Conservation (phyloP, 2,888 invertebrate species). For the Hedya salicella region DNA sequence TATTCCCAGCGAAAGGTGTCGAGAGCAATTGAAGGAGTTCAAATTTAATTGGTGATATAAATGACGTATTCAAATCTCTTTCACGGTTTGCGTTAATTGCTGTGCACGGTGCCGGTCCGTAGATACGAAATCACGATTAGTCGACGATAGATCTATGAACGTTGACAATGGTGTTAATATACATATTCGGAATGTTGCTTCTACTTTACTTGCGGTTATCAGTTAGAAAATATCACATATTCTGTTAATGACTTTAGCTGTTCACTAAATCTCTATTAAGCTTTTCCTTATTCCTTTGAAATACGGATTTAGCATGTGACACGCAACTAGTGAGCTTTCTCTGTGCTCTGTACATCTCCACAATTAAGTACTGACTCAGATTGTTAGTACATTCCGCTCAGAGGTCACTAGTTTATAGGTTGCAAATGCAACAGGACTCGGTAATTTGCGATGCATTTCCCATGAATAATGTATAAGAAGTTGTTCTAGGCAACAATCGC, state of each 20-base stretch:
- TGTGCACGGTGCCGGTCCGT: constrained; percentile 10
- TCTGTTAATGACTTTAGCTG: not conserved
- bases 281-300: constrained; percentile 40
- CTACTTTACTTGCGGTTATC: constrained; percentile 18
- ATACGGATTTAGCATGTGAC: constrained; percentile 45
- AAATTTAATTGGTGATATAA: constrained; percentile 35
- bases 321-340: constrained; percentile 44
- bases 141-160: constrained; percentile 19
- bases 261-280: not conserved
- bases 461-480: constrained; percentile 69
- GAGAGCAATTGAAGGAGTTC: constrained; percentile 28
- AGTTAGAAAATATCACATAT: constrained; percentile 18
- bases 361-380: constrained; percentile 46
- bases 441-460: constrained; percentile 59
- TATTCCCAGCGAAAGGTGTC: constrained; percentile 38
- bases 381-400: constrained; percentile 52
- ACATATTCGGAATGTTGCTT: constrained; percentile 7
- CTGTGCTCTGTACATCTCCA: constrained; percentile 47
- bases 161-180: constrained; percentile 18
- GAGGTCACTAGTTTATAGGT: constrained; percentile 60
- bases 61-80: constrained; percentile 38
- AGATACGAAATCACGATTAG: constrained; percentile 21
- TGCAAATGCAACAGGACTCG: constrained; percentile 54
- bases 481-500: constrained; percentile 57
- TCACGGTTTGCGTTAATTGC: constrained; percentile 26